Evolutionary conservation across 2,888 invertebrate genomes (phyloP), one percentile per base, ranked within the genome.

Genomic region (Cryptophagus acutangulus): DNA sequence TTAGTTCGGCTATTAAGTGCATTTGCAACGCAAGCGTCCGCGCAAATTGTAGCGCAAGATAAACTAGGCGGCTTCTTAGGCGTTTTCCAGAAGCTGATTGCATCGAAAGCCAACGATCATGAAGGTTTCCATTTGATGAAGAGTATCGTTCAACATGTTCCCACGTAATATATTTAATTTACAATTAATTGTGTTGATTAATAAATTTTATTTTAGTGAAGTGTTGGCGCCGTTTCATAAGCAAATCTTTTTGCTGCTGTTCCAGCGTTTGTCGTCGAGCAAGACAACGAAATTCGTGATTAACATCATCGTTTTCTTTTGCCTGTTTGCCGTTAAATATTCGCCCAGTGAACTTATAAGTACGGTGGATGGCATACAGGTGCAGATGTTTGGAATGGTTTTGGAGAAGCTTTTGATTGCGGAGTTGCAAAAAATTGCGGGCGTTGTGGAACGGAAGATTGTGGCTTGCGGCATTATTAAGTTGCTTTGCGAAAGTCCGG

Each of bases 251-350:
- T 77, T 90, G 9, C 69, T 96, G 42, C 75, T 97, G n/a, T 96
- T 97, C 72, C 91, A 93, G 71, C 77, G 97, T 38, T 74, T 99
- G 17, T 87, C 91, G 2, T 85, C 87, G 0, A 88, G 90, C 0
- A 97, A 95, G 72, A 99, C 99, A 0, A 87, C 91, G 0, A 97
- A 97, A 73, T 97, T 86, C 70, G 82, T 95, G 26, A 87, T 88
- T 62, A 83, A 87, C 13, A 74, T 97, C 3, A 83, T 96, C 45
- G 88, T 92, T 0, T 97, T 95, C 73, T 85, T 96, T 63, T 86
- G 83, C 36, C 80, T 90, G 59, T 96, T 86, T 71, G 79, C 84
- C 1, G 80, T 89, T 33, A 86, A 87, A 66, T 82, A 84, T 62
- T 87, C 91, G 1, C 79, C 90, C 0, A 74, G 77, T 38, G 71